Evolutionary conservation across 2,113 vertebrate species (phyloP).

Genomic region (Gadus chalcogrammus): DNA sequence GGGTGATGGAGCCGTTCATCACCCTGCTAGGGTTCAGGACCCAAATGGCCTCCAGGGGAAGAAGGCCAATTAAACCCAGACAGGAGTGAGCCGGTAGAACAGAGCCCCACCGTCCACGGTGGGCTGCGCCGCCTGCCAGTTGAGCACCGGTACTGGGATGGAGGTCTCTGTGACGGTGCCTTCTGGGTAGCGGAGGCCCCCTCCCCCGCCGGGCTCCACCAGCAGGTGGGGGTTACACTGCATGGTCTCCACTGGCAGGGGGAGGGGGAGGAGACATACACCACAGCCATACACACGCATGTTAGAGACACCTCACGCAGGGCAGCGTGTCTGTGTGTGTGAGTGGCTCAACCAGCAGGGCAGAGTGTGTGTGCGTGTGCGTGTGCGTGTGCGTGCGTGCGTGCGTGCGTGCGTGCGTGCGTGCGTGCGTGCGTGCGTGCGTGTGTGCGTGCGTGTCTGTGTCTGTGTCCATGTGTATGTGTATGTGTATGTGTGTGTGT

Average conservation of each 20-base stretch:
- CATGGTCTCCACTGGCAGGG: constrained; percentile 83
- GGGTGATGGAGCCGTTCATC: too few species aligned
- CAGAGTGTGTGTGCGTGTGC: too few species aligned
- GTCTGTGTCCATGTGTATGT: too few species aligned
- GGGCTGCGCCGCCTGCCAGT: constrained; percentile 84
- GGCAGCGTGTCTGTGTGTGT: too few species aligned
- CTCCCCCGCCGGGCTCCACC: constrained; percentile 79
- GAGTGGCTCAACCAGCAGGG: too few species aligned
- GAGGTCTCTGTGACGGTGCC: constrained; percentile 69
- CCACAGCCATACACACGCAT: constrained; percentile 43
- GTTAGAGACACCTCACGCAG: constrained; percentile 49
- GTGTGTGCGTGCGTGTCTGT: too few species aligned
- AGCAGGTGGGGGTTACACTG: constrained; percentile 93
- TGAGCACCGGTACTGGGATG: constrained; percentile 88
- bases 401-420: too few species aligned
- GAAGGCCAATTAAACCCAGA: too few species aligned
- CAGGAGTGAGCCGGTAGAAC: not conserved
- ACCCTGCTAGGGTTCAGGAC: too few species aligned
- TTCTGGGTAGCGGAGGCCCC: constrained; percentile 77
- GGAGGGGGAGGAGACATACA: constrained; percentile 13
- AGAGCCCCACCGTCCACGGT: constrained; percentile 83
- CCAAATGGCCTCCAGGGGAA: too few species aligned
- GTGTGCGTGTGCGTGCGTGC: too few species aligned
- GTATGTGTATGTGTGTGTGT: not conserved
- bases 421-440: constrained; percentile 39